Percentiles rank a stretch among this genome's conserved stretches.
These are phyloP conservation scores for Darevskia nairensis DNA, from an alignment of 2,797 vertebrate species.

Conservation along the genomic window DNA sequence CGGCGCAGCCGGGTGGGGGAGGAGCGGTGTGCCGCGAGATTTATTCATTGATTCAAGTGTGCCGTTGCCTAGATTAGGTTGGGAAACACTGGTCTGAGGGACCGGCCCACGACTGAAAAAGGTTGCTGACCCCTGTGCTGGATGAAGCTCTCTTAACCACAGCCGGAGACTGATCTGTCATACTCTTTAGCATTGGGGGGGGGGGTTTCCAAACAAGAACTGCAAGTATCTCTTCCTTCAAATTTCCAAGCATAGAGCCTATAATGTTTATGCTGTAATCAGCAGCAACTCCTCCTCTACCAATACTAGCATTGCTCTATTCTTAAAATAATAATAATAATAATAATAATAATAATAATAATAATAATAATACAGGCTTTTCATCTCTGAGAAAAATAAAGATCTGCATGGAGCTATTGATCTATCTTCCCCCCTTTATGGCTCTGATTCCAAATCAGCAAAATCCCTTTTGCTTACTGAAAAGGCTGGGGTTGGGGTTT, in stretches of 20 bases:
- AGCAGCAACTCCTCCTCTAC: not conserved
- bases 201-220: not conserved
- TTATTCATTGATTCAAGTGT: too few species aligned
- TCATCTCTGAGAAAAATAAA: not conserved
- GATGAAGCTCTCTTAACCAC: not conserved
- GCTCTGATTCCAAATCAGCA: slow-evolving; percentile 22
- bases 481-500: not conserved
- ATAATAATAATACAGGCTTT: too few species aligned
- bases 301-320: not conserved
- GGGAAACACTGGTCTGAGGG: too few species aligned
- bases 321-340: not conserved
- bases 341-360: too few species aligned
- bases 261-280: not conserved
- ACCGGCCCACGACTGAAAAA: too few species aligned
- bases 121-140: not conserved
- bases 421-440: not conserved
- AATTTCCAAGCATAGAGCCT: slow-evolving; percentile 29
- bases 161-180: slow-evolving; percentile 11
- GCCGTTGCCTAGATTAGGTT: too few species aligned
- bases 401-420: not conserved
- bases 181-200: slow-evolving; percentile 32
- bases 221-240: slow-evolving; percentile 8
- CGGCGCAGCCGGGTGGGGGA: too few species aligned
- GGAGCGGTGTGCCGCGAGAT: too few species aligned
- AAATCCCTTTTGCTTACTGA: slow-evolving; percentile 4